Conservation (phyloP, 2,113 vertebrate genomes). For the Halcyon malimbica region DNA sequence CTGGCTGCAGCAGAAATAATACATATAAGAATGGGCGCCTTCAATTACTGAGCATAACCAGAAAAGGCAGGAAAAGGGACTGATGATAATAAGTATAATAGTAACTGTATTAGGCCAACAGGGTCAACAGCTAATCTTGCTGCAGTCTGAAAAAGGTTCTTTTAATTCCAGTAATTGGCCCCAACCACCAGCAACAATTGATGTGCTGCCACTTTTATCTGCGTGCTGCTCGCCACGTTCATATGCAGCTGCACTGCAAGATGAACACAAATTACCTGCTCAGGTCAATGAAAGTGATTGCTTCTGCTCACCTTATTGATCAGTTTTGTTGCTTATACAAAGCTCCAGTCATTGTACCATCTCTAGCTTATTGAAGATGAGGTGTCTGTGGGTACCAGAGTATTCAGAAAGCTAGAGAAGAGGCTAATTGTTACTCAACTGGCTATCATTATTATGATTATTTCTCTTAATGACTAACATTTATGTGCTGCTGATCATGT, state of each 20-base stretch:
- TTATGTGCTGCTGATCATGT: neutral
- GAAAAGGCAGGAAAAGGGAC: neutral
- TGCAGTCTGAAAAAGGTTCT: slow-evolving; percentile 21
- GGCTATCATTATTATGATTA: neutral
- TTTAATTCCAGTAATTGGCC: slow-evolving; percentile 55
- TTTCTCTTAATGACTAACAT: slow-evolving; percentile 34
- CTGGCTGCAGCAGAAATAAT: neutral
- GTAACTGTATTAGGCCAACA: neutral
- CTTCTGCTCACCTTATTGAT: slow-evolving; percentile 17
- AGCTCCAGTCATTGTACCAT: neutral
- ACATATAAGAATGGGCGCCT: neutral
- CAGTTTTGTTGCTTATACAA: neutral
- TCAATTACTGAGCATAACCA: neutral
- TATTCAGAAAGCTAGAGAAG: neutral
- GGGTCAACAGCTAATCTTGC: slow-evolving; percentile 16
- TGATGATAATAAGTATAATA: neutral
- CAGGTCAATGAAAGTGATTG: slow-evolving; percentile 17
- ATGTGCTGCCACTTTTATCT: slow-evolving; percentile 6
- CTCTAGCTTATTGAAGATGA: neutral
- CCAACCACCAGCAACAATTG: neutral
- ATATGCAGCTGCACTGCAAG: neutral
- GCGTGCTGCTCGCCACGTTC: neutral
- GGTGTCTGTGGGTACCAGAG: neutral
- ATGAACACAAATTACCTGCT: slow-evolving; percentile 24
- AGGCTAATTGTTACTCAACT: neutral